Percentiles rank a stretch among this genome's conserved stretches.
These are phyloP conservation scores for Thereva unica DNA, from an alignment of 2,888 invertebrate species.

Conservation along the genomic window DNA sequence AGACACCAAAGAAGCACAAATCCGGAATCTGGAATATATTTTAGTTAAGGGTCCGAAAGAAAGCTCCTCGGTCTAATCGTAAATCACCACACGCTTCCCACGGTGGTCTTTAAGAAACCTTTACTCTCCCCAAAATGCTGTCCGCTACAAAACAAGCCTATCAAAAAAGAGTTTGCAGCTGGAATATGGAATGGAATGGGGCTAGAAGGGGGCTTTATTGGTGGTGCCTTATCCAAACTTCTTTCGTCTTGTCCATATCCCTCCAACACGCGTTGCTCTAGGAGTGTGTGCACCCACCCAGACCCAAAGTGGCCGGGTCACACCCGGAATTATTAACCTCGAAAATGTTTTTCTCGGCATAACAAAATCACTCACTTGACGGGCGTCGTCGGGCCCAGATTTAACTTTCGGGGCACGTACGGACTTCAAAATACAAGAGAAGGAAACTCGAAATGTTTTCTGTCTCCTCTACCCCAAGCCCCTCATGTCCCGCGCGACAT, in stretches of 20 bases:
- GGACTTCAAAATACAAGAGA: constrained; percentile 13
- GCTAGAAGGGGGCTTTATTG: neutral
- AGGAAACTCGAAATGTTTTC: constrained; percentile 13
- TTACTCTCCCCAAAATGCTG: too few relatives aligned
- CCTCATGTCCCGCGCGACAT: neutral
- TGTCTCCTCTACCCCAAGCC: too few relatives aligned
- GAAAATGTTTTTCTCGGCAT: constrained; percentile 33
- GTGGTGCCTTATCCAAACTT: neutral
- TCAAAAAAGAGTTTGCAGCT: neutral
- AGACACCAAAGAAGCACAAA: constrained; percentile 14
- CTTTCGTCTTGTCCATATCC: neutral
- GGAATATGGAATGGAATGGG: too few relatives aligned
- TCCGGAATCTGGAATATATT: constrained; percentile 21
- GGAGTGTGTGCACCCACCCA: constrained; percentile 3
- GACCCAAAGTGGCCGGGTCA: constrained; percentile 10
- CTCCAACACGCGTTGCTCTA: neutral
- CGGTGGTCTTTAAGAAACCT: too few relatives aligned
- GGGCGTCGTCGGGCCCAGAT: constrained; percentile 10
- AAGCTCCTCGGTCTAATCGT: constrained; percentile 5
- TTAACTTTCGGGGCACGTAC: constrained; percentile 39
- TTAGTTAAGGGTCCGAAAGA: constrained; percentile 6
- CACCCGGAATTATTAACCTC: constrained; percentile 33
- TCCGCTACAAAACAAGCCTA: neutral
- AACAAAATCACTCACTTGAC: constrained; percentile 17
- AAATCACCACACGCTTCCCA: constrained; percentile 22